Percentiles rank a stretch among this genome's conserved stretches.
phyloP scores from a whole-genome alignment of 2,888 invertebrate genomes.

The Melangyna quadrimaculata region DNA sequence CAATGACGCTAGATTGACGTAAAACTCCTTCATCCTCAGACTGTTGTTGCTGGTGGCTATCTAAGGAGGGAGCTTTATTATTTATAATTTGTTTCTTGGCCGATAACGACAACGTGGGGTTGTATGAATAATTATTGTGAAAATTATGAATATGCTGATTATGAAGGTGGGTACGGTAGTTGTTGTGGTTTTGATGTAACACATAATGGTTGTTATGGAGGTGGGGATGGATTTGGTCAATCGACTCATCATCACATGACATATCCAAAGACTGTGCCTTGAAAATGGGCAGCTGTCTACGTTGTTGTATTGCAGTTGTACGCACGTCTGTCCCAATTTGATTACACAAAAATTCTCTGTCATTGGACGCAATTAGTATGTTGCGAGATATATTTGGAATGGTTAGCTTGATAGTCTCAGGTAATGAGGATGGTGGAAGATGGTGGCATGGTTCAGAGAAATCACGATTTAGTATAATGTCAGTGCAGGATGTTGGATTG shows the following conservation, averaged over 20 bases:
- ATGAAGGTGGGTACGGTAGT: conserved; percentile 39
- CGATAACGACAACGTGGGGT: conserved; percentile 13
- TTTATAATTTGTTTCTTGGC: conserved; percentile 35
- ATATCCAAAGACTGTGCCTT: conserved; percentile 65
- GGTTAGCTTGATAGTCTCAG: conserved; percentile 22
- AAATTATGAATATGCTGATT: conserved; percentile 44
- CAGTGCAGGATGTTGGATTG: conserved; percentile 44
- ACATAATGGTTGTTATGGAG: conserved; percentile 49
- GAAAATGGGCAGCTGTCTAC: conserved; percentile 56
- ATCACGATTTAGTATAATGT: conserved; percentile 49
- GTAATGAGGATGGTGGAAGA: conserved; percentile 44
- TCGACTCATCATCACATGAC: conserved; percentile 43
- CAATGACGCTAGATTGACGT: conserved; percentile 7
- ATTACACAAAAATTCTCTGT: conserved; percentile 20
- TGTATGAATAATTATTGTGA: conserved; percentile 49
- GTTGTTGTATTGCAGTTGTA: conserved; percentile 45
- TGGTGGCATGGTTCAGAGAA: conserved; percentile 46
- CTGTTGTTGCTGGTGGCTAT: conserved; percentile 36
- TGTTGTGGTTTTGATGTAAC: conserved; percentile 45
- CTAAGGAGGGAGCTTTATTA: conserved; percentile 57
- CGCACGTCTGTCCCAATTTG: conserved; percentile 13
- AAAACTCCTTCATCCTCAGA: conserved; percentile 44
- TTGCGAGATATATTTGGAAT: conserved; percentile 24
- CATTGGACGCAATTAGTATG: conserved; percentile 39
- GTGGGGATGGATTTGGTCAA: conserved; percentile 48